Base-by-base conservation (phyloP, 2,797 vertebrate species). In the Cynodonichthys magdalenae region DNA sequence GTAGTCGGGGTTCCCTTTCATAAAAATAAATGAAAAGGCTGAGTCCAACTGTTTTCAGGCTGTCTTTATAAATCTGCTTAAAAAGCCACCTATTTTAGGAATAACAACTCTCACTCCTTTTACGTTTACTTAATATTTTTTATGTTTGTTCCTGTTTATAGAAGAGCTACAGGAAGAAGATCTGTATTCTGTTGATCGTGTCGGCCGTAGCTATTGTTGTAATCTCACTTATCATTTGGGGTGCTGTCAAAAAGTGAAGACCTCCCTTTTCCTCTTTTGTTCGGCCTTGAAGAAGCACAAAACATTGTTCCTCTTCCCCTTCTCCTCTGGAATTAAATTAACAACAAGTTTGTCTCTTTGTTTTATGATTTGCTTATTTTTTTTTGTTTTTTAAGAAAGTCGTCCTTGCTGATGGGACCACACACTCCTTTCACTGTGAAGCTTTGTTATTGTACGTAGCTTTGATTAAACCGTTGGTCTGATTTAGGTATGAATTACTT, bases 131-230 rank as follows among this genome's bases (percentile, higher is more conserved):
- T 36, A 36, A 36, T 11, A 36, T 36, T 3, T 36, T 2, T 36
- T 11, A 36, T 36, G 1, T 36, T 9, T 36, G 34, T 11, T 36
- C 34, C 34, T 36, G 34, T 10, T 69, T 50, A 80, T 88, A 98
- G 96, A 92, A 90, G 85, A 95, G 91, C 75, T 95, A 95, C 69
- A 89, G 96, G 69, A 98, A 96, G 94, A 98, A 96, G 90, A 95
- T 97, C 7, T 97, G 94, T 84, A 95, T 98, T 88, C 87, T 98
- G 54, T 0, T 95, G 63, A n/a, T 91, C 46, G 49, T 96, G 76
- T 84, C 96, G 80, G 83, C 75, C 29, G 53, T 95, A 39, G 87
- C 80, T 55, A 73, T 42, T 19, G 78, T 89, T 4, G 36, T 95
- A 66, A 0, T 97, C 36, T 94, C 85, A 82, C 4, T 97, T 70